phyloP scores from a whole-genome alignment of 92 coral and sea anemone species.

The Phenganax subtilis region DNA sequence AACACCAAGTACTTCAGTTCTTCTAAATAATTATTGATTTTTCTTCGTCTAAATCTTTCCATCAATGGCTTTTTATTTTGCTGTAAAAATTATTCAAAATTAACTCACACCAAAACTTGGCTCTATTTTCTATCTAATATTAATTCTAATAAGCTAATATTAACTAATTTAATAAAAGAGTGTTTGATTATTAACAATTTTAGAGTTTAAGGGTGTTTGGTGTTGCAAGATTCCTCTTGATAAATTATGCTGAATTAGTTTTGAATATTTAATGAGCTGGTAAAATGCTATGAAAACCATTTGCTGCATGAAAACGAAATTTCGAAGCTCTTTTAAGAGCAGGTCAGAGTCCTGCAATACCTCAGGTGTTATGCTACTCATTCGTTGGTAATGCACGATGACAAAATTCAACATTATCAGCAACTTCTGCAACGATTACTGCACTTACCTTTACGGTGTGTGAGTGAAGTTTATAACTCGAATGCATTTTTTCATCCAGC shows the following conservation, averaged over 20 bases:
- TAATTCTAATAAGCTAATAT: neutral
- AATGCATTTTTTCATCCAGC: slow-evolving; percentile 12
- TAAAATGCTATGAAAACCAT: neutral
- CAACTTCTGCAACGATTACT: neutral
- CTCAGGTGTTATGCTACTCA: too few species aligned
- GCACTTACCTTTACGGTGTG: slow-evolving; percentile 21
- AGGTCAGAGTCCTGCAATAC: neutral
- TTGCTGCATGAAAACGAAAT: neutral
- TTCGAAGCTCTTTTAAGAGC: neutral
- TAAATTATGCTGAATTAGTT: slow-evolving; percentile 26
- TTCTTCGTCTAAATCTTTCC: slow-evolving; percentile 32
- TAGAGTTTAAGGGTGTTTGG: too few species aligned
- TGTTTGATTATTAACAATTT: neutral
- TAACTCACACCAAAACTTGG: neutral
- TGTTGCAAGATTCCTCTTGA: too few species aligned
- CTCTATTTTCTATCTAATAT: neutral
- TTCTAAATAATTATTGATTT: slow-evolving; percentile 42
- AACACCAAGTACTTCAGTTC: slow-evolving; percentile 39
- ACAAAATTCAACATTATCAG: neutral
- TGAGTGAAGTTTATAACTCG: neutral
- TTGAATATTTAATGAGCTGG: slow-evolving; percentile 25
- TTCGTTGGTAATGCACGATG: too few species aligned
- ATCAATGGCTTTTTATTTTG: slow-evolving; percentile 28
- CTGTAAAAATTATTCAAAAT: neutral
- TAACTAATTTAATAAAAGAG: neutral